Evolutionary conservation across 1,140 invertebrate species (phyloP), one percentile per base, ranked within the genome.

Genomic region (Drosophila sturtevanti): DNA sequence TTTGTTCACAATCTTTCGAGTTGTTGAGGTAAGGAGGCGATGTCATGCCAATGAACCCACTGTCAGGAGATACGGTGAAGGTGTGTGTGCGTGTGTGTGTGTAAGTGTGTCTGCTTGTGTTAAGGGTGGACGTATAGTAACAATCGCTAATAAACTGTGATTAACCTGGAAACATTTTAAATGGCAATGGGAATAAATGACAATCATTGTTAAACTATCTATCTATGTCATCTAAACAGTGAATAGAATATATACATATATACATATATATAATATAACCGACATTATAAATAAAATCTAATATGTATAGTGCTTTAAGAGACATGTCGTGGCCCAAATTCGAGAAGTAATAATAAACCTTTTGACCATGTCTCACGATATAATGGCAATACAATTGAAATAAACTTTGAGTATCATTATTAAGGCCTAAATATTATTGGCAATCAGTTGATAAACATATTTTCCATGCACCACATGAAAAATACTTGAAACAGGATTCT

Each of bases 331-430:
- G 48, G 31, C 58, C 51, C 24, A 24, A 31, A 21, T 31, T 41
- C 52, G 55, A 59, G 63, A 67, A 58, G 48, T 71, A 60, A 75
- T 75, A 68, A 62, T 75, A 74, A 62, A 38, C 58, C 35, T 60
- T 60, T 60, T 4, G 56, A 31, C 22, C 22, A 24, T 22, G 9
- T 5, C 34, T 21, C 16, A 21, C 10, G 21, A 14, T 9, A 27
- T 11, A 14, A 31, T 21, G 41, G 41, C 38, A 48, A 48, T 48
- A 18, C 16, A 48, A 48, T 21, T 21, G 41, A 21, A 48, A 11
- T 16, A 16, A 44, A 48, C 41, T 18, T 48, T 48, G 12, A 48
- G 41, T 48, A 16, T 9, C 41, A 21, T 48, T 54, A 54, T 54
- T n/a, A 54, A 31, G 52, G 27, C 7, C 52, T 16, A 55, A 55